Evolutionary conservation across 2,113 vertebrate genomes (phyloP).

Genomic region (Ammospiza caudacuta): DNA sequence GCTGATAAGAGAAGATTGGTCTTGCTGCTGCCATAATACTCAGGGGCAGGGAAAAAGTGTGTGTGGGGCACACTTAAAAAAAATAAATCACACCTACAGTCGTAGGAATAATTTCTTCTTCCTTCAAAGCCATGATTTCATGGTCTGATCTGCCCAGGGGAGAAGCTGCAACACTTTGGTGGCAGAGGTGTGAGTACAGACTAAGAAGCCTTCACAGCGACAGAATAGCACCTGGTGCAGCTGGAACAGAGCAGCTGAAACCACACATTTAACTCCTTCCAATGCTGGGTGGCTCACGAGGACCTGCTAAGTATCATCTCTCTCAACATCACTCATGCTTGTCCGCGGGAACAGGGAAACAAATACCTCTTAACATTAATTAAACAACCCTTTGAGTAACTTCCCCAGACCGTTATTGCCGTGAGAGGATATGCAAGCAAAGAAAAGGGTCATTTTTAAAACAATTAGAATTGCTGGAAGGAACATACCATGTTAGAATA

Average conservation of each 20-base stretch:
- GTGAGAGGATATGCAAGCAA: background rate
- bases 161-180: conserved; percentile 19
- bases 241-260: background rate
- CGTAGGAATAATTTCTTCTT: background rate
- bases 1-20: conserved; percentile 25
- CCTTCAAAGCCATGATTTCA: conserved; percentile 32
- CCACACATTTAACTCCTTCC: background rate
- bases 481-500: background rate
- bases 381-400: background rate
- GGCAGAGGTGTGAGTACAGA: background rate
- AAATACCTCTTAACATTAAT: background rate
- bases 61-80: background rate
- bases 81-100: background rate
- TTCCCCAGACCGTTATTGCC: background rate
- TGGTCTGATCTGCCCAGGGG: conserved; percentile 4
- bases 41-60: background rate
- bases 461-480: background rate
- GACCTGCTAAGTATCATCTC: background rate
- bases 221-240: background rate
- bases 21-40: background rate
- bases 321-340: background rate
- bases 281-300: background rate
- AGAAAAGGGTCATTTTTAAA: background rate
- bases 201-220: background rate
- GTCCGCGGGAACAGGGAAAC: background rate